A percentile compares a stretch with the other conserved stretches of the same genome.
phyloP scores from a whole-genome alignment of 2,113 vertebrate species.

The Sylvietta virens region DNA sequence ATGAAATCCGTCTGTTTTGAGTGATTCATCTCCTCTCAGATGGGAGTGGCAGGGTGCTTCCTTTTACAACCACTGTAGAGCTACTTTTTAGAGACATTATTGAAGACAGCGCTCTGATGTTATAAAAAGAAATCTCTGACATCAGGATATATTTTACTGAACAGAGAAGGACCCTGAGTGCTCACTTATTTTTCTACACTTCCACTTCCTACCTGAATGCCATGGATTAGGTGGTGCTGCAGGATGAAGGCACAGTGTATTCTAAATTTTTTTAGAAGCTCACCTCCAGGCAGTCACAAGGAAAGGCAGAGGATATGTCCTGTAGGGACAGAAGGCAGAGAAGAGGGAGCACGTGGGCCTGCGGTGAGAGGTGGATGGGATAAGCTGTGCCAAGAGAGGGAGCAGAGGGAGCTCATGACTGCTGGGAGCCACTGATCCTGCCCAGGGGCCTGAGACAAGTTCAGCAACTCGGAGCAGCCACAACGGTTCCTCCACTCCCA shows the following conservation, averaged over 20 bases:
- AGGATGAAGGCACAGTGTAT: not conserved
- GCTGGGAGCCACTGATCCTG: not conserved
- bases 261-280: not conserved
- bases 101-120: not conserved
- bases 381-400: not conserved
- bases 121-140: not conserved
- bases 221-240: not conserved
- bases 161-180: not conserved
- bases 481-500: not conserved
- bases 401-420: constrained; percentile 4
- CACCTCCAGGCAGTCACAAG: not conserved
- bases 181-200: not conserved
- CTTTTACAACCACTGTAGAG: not conserved
- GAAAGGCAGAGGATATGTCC: not conserved
- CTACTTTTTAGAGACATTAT: not conserved
- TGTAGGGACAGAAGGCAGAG: not conserved
- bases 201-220: not conserved
- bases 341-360: not conserved
- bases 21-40: constrained; percentile 39
- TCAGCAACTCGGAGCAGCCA: not conserved
- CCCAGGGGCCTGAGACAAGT: not conserved
- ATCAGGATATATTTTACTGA: not conserved
- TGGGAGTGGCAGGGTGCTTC: constrained; percentile 42
- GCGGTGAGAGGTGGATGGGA: not conserved
- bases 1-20: constrained; percentile 15